Conservation (phyloP, 2,888 invertebrate species). For the Euclidia mi region DNA sequence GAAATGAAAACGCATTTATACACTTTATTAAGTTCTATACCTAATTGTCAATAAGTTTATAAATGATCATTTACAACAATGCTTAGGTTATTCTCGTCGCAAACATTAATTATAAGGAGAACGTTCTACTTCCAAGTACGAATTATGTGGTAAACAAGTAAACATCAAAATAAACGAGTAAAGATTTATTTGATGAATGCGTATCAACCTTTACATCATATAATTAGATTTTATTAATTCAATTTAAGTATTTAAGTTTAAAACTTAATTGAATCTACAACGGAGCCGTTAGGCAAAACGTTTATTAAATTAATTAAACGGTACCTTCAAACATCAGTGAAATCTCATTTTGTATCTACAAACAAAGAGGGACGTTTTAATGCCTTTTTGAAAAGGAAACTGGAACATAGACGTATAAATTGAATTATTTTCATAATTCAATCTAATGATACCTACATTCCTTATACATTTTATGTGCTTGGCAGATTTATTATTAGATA, state of each 20-base stretch:
- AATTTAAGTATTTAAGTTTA: constrained; percentile 53
- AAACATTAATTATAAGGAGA: too few relatives aligned
- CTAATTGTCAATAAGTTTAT: too few relatives aligned
- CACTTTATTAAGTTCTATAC: too few relatives aligned
- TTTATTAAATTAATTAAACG: constrained; percentile 60
- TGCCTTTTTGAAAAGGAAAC: constrained; percentile 31
- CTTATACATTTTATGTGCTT: too few relatives aligned
- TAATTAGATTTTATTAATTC: constrained; percentile 54
- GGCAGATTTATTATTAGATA: too few relatives aligned
- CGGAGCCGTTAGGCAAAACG: constrained; percentile 43
- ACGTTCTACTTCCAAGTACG: too few relatives aligned
- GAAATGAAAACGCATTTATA: too few relatives aligned
- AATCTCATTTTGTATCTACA: constrained; percentile 52
- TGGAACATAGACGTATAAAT: constrained; percentile 33
- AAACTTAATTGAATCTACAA: constrained; percentile 58
- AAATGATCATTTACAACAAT: too few relatives aligned
- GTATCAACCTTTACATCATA: constrained; percentile 32
- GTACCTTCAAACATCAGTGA: constrained; percentile 51
- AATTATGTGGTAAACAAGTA: too few relatives aligned
- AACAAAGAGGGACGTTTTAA: constrained; percentile 41
- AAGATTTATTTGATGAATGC: constrained; percentile 35
- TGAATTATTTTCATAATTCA: constrained; percentile 17
- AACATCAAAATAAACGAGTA: neutral
- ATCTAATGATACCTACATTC: too few relatives aligned
- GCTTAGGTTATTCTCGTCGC: too few relatives aligned